Evolutionary conservation across 1,140 invertebrate species (phyloP).

Genomic region (Cyclargus thomasi): DNA sequence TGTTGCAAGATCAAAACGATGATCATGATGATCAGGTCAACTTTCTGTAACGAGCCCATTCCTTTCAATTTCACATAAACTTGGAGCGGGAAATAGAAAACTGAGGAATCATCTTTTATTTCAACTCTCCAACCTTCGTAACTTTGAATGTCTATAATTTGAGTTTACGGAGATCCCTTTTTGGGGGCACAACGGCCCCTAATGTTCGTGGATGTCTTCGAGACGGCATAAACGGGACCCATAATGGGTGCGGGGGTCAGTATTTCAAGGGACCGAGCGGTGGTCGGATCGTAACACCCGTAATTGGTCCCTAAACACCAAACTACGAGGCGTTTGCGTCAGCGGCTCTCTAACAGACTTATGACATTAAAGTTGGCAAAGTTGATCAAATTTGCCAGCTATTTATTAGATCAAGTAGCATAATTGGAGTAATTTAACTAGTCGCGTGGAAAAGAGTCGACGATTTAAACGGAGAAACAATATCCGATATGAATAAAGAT

Average conservation of each 20-base stretch:
- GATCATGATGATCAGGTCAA: background rate
- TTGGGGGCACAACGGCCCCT: constrained; percentile 11
- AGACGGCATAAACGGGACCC: constrained; percentile 42
- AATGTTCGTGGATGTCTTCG: constrained; percentile 47
- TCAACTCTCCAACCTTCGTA: constrained; percentile 4
- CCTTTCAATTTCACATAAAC: background rate
- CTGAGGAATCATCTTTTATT: constrained; percentile 7
- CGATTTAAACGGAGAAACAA: too few species aligned
- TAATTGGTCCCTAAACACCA: constrained; percentile 50
- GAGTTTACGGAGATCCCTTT: constrained; percentile 11
- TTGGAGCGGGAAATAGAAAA: background rate
- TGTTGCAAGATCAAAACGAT: background rate
- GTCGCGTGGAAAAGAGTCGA: too few species aligned
- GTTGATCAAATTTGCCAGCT: background rate
- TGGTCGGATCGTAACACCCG: constrained; percentile 39
- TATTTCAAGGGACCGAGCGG: constrained; percentile 47
- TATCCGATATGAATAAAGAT: too few species aligned
- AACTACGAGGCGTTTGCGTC: constrained; percentile 24
- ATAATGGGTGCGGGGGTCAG: constrained; percentile 57
- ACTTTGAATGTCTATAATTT: constrained; percentile 11
- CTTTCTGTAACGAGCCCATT: background rate
- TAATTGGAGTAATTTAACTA: background rate
- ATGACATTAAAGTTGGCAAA: constrained; percentile 17
- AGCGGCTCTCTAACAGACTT: constrained; percentile 29
- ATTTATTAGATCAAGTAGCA: too few species aligned